Evolutionary conservation across 2,888 invertebrate genomes (phyloP).

Genomic region (Erebia palarica): DNA sequence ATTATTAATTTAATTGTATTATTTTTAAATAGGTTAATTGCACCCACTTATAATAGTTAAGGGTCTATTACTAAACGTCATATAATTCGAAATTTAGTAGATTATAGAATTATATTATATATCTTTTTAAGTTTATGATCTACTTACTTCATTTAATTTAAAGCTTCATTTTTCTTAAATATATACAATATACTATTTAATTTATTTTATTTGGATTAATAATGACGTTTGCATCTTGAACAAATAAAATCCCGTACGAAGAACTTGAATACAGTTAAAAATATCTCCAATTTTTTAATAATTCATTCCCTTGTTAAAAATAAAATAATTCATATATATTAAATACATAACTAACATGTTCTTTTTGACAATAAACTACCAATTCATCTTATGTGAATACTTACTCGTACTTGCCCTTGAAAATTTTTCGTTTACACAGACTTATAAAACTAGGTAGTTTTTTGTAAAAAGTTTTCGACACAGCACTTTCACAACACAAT

Average conservation of each 20-base stretch:
- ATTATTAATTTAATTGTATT: conserved; percentile 28
- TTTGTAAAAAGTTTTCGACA: background rate
- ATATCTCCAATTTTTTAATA: too few species aligned
- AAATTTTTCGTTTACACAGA: background rate
- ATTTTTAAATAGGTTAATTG: conserved; percentile 2
- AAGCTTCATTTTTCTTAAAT: too few species aligned
- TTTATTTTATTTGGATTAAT: too few species aligned
- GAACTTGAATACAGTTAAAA: too few species aligned
- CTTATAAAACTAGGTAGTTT: background rate
- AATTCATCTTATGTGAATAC: background rate
- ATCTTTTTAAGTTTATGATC: too few species aligned
- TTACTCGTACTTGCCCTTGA: conserved; percentile 8
- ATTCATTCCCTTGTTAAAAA: background rate
- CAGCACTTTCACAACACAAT: conserved; percentile 1
- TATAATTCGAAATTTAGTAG: background rate
- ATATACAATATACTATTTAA: too few species aligned
- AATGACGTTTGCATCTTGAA: too few species aligned
- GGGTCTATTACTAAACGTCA: background rate
- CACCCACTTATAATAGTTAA: background rate
- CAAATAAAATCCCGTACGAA: too few species aligned
- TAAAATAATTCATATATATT: background rate
- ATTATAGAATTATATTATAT: too few species aligned
- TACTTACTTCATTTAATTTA: too few species aligned
- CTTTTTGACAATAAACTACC: background rate
- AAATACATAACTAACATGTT: background rate